Evolutionary conservation across 2,797 vertebrate species (phyloP), one percentile per base, ranked within the genome.

Genomic region (Apogon talboti): DNA sequence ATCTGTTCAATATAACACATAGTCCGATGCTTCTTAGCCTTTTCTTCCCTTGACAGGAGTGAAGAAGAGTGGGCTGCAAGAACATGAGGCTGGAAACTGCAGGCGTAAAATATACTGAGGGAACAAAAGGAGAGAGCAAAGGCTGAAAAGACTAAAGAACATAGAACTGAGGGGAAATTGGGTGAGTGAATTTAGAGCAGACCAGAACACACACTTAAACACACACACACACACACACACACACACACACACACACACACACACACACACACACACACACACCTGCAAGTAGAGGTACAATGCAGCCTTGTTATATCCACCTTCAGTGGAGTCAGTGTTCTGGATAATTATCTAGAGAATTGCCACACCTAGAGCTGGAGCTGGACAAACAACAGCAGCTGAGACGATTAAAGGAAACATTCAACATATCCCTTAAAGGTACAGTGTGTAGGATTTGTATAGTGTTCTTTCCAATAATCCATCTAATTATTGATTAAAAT

Each of bases 331-430:
- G 54, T 62, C 70, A 88, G 61, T 88, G 83, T 89, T 87, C 70
- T 47, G 73, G 70, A 67, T 79, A 87, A 87, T 86, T 87, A 82
- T 82, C 83, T 79, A 69, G 64, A 76, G 66, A 71, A 63, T 37
- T 59, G 52, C 88, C 89, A 90, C 88, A 85, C 81, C 89, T 88
- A 85, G 16, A 71, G 51, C 67, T 67, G 10, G 6, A 59, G 66
- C 56, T 77, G 60, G 56, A 59, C 69, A 78, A 82, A 79, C 82
- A 82, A 64, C 52, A 58, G 57, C 76, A 68, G 68, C 71, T 72
- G 71, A 61, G 46, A 65, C 24, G 7, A 69, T 79, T 83, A 62
- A 81, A 78, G 61, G 71, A 84, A 85, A 55, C 58, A 59, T 57
- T 63, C 46, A 0, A 67, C 58, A 68, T 28, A 40, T 63, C 48